Percentiles rank a stretch among this genome's conserved stretches.
Evolutionary conservation across 2,113 vertebrate genomes (phyloP).

Genomic region (Perca flavescens): DNA sequence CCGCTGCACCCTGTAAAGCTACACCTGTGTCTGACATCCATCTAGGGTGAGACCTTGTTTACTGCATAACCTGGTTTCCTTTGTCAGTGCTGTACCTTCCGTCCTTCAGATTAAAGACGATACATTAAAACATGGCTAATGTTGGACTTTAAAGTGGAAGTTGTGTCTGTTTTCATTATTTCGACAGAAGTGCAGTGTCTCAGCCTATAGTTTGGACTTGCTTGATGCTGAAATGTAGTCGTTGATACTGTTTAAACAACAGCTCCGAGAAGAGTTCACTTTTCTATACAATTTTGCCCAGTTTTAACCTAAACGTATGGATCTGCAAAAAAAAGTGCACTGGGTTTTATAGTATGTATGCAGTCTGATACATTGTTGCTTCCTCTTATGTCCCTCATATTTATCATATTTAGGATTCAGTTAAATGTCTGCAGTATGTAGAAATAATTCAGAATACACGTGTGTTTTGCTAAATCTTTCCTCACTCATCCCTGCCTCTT

Average conservation of each 20-base stretch:
- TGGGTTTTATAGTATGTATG: not conserved
- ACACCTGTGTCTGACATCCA: not conserved
- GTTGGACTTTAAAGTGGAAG: not conserved
- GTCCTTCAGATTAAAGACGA: too few species aligned
- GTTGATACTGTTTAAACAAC: not conserved
- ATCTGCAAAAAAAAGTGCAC: not conserved
- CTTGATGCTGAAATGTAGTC: not conserved
- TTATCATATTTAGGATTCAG: not conserved
- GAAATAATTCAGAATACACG: not conserved
- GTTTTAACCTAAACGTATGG: not conserved
- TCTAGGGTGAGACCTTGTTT: not conserved
- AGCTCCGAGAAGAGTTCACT: too few species aligned
- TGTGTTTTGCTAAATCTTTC: not conserved
- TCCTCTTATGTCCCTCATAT: not conserved
- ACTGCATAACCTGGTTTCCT: not conserved
- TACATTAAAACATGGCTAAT: not conserved
- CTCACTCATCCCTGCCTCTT: not conserved
- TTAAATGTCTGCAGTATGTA: not conserved
- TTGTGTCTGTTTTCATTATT: too few species aligned
- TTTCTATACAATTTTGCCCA: too few species aligned
- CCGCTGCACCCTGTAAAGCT: not conserved
- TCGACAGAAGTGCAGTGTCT: not conserved
- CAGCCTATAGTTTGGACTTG: not conserved
- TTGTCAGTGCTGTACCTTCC: not conserved
- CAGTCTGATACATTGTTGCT: not conserved